Conservation (phyloP, 2,797 vertebrate species). For the Danio choprae region DNA sequence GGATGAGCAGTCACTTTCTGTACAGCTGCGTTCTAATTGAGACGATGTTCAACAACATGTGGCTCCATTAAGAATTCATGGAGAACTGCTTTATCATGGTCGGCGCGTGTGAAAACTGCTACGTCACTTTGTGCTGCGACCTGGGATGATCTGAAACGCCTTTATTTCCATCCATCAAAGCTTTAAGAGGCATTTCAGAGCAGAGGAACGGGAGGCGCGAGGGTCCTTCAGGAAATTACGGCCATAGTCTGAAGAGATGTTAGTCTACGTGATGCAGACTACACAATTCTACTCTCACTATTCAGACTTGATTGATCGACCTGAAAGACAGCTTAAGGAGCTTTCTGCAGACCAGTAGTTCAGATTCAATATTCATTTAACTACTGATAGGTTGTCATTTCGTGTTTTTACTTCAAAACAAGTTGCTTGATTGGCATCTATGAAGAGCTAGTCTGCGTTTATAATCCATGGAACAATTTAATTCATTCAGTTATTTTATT, state of each 20-base stretch:
- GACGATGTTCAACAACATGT: constrained; percentile 25
- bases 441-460: too few relatives aligned
- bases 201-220: not conserved
- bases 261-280: not conserved
- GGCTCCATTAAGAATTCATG: constrained; percentile 30
- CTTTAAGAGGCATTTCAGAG: constrained; percentile 2
- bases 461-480: too few relatives aligned
- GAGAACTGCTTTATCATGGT: constrained; percentile 27
- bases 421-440: too few relatives aligned
- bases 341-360: not conserved
- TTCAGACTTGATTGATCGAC: not conserved
- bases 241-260: constrained; percentile 1
- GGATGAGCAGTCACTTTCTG: not conserved
- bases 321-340: not conserved
- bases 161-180: not conserved
- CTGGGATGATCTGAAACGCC: not conserved
- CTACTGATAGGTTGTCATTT: too few relatives aligned
- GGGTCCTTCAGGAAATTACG: constrained; percentile 17
- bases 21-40: constrained; percentile 20
- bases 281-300: not conserved
- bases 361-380: too few relatives aligned
- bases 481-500: too few relatives aligned
- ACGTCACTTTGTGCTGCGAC: not conserved
- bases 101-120: constrained; percentile 1
- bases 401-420: too few relatives aligned